These are phyloP conservation scores for Atlantisia rogersi DNA, from an alignment of 2,113 vertebrate species.

Conservation along the genomic window DNA sequence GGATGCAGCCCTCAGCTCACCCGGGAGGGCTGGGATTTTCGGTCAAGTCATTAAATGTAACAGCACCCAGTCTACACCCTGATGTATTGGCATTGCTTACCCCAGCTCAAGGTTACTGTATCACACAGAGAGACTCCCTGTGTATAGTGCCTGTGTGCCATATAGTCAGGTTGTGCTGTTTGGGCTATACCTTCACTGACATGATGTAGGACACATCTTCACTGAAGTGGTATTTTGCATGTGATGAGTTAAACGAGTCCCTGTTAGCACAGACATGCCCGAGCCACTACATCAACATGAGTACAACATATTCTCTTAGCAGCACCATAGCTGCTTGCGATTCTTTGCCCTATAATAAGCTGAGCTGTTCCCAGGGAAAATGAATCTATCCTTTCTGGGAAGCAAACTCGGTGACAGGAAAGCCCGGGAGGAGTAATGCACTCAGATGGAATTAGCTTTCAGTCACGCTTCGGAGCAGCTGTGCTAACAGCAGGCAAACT, in stretches of 20 bases:
- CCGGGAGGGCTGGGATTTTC: neutral
- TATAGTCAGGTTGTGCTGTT: neutral
- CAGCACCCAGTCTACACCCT: neutral
- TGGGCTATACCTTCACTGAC: neutral
- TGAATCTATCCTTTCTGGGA: constrained; percentile 56
- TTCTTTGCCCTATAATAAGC: constrained; percentile 69
- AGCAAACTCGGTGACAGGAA: neutral
- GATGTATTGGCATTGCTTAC: neutral
- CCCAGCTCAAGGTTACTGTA: neutral
- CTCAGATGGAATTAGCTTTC: constrained; percentile 54
- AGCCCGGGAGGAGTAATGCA: constrained; percentile 36
- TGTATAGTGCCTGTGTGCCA: neutral
- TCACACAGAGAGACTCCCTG: neutral
- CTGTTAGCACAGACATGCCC: constrained; percentile 23
- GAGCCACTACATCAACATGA: neutral
- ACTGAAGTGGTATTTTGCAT: neutral
- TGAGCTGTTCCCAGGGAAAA: constrained; percentile 57
- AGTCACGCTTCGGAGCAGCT: constrained; percentile 52
- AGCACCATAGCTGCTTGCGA: constrained; percentile 33
- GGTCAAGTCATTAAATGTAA: neutral
- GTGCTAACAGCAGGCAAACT: constrained; percentile 19
- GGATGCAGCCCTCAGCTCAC: neutral
- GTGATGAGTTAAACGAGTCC: neutral
- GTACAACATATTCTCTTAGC: constrained; percentile 11
- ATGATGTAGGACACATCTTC: neutral